Base-by-base conservation (phyloP, 2,888 invertebrate species). In the Microctonus brassicae region DNA sequence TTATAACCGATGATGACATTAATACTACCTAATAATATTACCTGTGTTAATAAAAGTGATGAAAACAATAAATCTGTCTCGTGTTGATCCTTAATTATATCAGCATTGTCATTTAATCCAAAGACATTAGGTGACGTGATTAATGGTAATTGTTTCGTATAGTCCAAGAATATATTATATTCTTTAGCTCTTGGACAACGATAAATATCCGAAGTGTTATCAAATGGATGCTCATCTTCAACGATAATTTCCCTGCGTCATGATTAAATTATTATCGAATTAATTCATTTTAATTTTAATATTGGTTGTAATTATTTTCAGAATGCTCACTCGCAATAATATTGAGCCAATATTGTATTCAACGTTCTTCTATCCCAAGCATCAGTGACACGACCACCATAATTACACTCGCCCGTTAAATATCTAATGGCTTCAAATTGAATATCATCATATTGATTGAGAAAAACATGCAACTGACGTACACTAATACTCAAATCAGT, bases 311-410 rank as follows among this genome's bases (percentile, higher is more conserved):
- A 29, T 29, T 29, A 29, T 29, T 7, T 3, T 29, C 3, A 29
- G 3, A 29, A 5, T 7, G 3, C 89, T 47, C 88, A 89, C 7
- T 91, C 90, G 82, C 92, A 93, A 88, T 96, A 97, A 87, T 94
- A 97, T 81, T 93, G 93, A 69, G 87, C 88, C 42, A 98, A 89
- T 73, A 97, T 93, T 0, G 97, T 97, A 81, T 92, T 92, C 63
- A 98, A 90, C 20, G 94, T 94, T 65, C 97, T 90, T 22, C 97
- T 90, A 88, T 98, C 98, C 96, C 97, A 97, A 85, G 97, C 96
- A 84, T 98, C 98, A 0, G 97, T 98, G 2, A 98, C 97, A 73
- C 97, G 91, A 0, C 98, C 98, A 7, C 98, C 98, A 85, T 98
- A 98, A 89, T 97, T 97, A 83, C 97, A 97, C 88, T 98, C 97